Evolutionary conservation across 2,113 vertebrate genomes (phyloP), one percentile per base, ranked within the genome.

Genomic region (Sinocyclocheilus rhinocerous): DNA sequence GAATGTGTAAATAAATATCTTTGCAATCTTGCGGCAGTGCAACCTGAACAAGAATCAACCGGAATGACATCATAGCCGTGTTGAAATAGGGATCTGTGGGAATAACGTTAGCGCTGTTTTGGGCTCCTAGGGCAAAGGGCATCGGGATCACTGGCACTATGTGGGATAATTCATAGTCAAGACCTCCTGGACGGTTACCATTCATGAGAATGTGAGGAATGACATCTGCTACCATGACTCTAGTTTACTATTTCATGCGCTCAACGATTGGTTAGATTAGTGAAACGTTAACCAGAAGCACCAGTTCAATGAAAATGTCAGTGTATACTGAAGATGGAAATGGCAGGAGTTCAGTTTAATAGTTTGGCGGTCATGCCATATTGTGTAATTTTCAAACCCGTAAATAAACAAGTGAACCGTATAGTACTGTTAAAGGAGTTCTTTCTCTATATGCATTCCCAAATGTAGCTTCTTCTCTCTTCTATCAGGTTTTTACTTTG

Each of bases 271-370:
- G 67, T 50, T 59, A 29, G 6, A 22, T 81, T 7, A 63, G 36
- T 81, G 26, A 82, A 81, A 76, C 18, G 10, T 75, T 88, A 67
- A 86, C 67, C n/a, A 24, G 48, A 39, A 39, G 59, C 20, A 26
- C 36, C 29, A 67, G 36, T 84, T 7, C 59, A 65, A 6, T 59
- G 33, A 22, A 78, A 11, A 86, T 75, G 18, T 36, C n/a, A 13
- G 18, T 4, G 11, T 82, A 42, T 83, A 63, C 63, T 83, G 70
- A 75, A 67, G n/a, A 78, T 57, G 3, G 3, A 12, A 20, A 33
- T 33, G 26, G n/a, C 75, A 76, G 13, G 13, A 52, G 7, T 36
- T 20, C 5, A 48, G 2, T 48, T 48, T 0, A 8, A 33, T 52
- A 33, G 12, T 20, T 70, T 36, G 29, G 67, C 6, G 16, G 26